Evolutionary conservation across 2,113 vertebrate species (phyloP), one percentile per base, ranked within the genome.

Genomic region (Ailuropoda melanoleuca): DNA sequence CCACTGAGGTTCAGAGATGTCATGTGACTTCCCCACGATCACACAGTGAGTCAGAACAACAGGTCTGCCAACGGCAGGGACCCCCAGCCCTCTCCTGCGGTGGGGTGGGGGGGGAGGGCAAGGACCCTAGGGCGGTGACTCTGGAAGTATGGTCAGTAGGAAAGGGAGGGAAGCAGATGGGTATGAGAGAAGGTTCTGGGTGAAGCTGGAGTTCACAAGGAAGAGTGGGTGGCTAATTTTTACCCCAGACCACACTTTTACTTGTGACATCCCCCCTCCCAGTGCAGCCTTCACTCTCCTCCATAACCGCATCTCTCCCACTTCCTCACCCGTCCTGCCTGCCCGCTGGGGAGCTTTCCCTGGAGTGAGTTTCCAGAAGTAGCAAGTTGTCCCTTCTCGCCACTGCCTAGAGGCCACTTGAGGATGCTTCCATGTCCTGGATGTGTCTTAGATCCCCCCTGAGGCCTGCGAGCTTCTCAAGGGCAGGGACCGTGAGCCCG

Each of bases 261-360:
- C 48, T n/a, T 6, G 0, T 2, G 26, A 56, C 3, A 4, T 1
- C 0, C 24, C 48, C 58, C 18, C 4, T 17, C 81, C 23, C 31
- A 18, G 23, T 10, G 31, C 21, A 15, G 14, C 86, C 55, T 70
- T 43, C 29, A 7, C 0, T 4, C 14, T 21, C 8, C 53, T 31
- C 34, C 31, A 64, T 39, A 37, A 1, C 23, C 64, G 50, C 46
- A 53, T 8, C 46, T 43, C 9, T 18, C 77, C 21, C 17, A 4
- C 37, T 66, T 55, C 31, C 68, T 95, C 37, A 0, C 84, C 55
- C 15, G 4, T 7, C 29, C 64, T 0, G 46, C n/a, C 81, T 90
- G 70, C 75, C 74, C 21, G 0, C 60, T 11, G 74, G 29, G 31
- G 21, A 58, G 39, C 50, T 50, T 14, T 83, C 55, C 86, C 66